These are phyloP conservation scores for Sanderia malayensis DNA, from an alignment of 30 jellyfish, hydroid and myxozoan genomes.

Conservation along the genomic window DNA sequence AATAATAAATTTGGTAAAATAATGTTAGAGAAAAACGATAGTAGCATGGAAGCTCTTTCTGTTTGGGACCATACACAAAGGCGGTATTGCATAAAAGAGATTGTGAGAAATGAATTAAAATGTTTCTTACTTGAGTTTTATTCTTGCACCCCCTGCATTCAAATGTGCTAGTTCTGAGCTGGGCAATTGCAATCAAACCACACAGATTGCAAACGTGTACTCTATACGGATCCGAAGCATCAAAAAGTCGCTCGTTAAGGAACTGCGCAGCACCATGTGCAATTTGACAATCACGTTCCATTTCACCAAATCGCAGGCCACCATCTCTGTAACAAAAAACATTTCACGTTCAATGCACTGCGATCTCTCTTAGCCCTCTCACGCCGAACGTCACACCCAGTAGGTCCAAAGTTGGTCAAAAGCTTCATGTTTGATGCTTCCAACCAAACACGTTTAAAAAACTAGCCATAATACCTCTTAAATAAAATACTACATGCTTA, in stretches of 20 bases:
- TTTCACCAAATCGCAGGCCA: constrained; percentile 99
- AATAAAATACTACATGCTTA: too few species aligned
- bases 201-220: constrained; percentile 95
- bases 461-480: too few species aligned
- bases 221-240: constrained; percentile 98
- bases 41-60: too few species aligned
- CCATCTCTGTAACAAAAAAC: constrained; percentile 89
- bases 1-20: too few species aligned
- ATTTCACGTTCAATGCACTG: too few species aligned
- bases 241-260: constrained; percentile 95
- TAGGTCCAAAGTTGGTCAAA: too few species aligned
- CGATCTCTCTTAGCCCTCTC: too few species aligned
- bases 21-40: too few species aligned
- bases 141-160: constrained; percentile 99
- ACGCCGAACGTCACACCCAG: too few species aligned
- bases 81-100: not conserved
- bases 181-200: constrained; percentile 97
- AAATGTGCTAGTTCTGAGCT: constrained; percentile 82
- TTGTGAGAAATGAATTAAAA: not conserved
- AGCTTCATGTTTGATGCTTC: too few species aligned
- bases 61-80: too few species aligned
- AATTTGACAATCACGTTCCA: constrained; percentile 99
- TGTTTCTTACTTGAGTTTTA: constrained; percentile 83
- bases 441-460: too few species aligned
- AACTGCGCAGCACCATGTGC: constrained; percentile 99